phyloP scores from a whole-genome alignment of 2,113 vertebrate species.

The Pyxicephalus adspersus region DNA sequence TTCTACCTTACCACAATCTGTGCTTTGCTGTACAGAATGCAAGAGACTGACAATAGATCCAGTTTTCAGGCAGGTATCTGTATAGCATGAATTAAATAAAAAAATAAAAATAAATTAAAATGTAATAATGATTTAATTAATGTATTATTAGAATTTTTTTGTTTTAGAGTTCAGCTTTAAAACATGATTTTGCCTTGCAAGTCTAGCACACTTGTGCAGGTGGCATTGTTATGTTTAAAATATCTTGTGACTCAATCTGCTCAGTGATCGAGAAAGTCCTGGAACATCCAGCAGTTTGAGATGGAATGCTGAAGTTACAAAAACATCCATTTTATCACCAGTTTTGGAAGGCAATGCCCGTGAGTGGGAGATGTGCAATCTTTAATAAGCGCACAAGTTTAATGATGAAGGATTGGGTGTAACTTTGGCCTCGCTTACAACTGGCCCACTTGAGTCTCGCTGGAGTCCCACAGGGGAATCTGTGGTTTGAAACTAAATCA shows the following conservation, averaged over 20 bases:
- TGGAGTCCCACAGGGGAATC: conserved; percentile 74
- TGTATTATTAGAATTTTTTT: too few relatives aligned
- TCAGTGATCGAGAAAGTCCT: conserved; percentile 47
- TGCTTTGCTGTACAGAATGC: too few relatives aligned
- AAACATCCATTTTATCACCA: conserved; percentile 72
- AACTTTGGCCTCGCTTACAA: conserved; percentile 76
- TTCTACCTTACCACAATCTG: too few relatives aligned
- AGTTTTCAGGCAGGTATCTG: too few relatives aligned
- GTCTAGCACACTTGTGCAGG: neutral
- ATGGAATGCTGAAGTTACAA: conserved; percentile 77
- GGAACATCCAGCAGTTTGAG: conserved; percentile 65
- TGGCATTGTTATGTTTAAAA: conserved; percentile 4
- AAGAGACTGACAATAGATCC: too few relatives aligned
- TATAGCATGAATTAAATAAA: too few relatives aligned
- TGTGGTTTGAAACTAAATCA: conserved; percentile 80
- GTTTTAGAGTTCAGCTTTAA: too few relatives aligned
- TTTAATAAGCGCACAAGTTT: conserved; percentile 71
- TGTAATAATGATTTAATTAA: too few relatives aligned
- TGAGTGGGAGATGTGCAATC: conserved; percentile 65
- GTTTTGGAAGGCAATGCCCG: conserved; percentile 68
- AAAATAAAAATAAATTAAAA: too few relatives aligned
- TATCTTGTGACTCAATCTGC: conserved; percentile 20
- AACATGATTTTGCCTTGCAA: neutral
- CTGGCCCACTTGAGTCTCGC: conserved; percentile 76
- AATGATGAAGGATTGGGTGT: conserved; percentile 76